These are phyloP conservation scores for Conus ventricosus DNA, from an alignment of 1,140 invertebrate genomes.

Conservation along the genomic window DNA sequence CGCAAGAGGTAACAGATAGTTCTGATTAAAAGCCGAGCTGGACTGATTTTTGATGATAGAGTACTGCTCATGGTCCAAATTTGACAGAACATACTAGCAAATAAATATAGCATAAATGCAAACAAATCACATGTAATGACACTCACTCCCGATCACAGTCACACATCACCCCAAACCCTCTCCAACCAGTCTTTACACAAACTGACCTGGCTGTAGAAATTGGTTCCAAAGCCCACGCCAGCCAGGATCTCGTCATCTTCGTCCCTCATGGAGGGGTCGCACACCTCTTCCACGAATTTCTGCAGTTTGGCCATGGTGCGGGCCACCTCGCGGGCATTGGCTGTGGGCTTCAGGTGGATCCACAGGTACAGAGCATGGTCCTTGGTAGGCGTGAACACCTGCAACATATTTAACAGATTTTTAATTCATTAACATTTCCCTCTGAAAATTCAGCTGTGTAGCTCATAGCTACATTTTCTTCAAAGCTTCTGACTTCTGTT, in stretches of 20 bases:
- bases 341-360: slow-evolving; percentile 67
- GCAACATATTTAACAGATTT: background rate
- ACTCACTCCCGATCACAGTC: too few species aligned
- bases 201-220: slow-evolving; percentile 66
- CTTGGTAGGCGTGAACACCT: slow-evolving; percentile 70
- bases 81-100: too few species aligned
- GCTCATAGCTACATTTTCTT: background rate
- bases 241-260: slow-evolving; percentile 70
- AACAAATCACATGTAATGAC: too few species aligned
- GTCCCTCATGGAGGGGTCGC: slow-evolving; percentile 62
- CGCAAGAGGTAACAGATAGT: too few species aligned
- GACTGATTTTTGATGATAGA: too few species aligned
- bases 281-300: slow-evolving; percentile 65
- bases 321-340: slow-evolving; percentile 63
- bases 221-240: slow-evolving; percentile 72
- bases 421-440: too few species aligned
- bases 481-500: background rate
- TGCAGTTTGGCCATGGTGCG: slow-evolving; percentile 62
- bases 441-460: background rate
- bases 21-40: too few species aligned
- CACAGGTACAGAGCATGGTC: slow-evolving; percentile 72
- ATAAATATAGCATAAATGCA: too few species aligned
- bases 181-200: too few species aligned
- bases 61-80: too few species aligned
- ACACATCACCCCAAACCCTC: too few species aligned